Conservation (phyloP, 1,140 invertebrate species). For the Drosophila erecta region DNA sequence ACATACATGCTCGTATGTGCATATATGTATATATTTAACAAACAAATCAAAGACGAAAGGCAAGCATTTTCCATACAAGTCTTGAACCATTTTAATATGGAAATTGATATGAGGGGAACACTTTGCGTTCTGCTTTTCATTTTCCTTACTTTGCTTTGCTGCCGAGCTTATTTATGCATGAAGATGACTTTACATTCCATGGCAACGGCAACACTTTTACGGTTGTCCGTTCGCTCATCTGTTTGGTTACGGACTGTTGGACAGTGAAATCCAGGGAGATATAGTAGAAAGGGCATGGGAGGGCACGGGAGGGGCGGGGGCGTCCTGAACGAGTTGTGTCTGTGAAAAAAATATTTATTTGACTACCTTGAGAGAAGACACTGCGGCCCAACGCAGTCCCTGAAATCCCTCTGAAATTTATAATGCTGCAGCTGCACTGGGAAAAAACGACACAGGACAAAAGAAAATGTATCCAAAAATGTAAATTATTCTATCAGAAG, state of each 20-base stretch:
- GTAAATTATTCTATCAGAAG: no score
- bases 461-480: no score
- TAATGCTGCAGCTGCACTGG: conserved; percentile 20
- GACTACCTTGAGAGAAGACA: conserved; percentile 42
- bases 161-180: conserved; percentile 77
- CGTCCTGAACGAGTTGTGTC: conserved; percentile 35
- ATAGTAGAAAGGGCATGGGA: background rate
- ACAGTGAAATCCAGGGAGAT: conserved; percentile 34
- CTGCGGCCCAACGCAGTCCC: conserved; percentile 10
- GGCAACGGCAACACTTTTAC: conserved; percentile 76
- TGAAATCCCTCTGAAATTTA: conserved; percentile 39
- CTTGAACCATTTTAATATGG: conserved; percentile 73
- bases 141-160: conserved; percentile 23
- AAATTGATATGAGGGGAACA: conserved; percentile 72
- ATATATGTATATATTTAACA: conserved; percentile 26
- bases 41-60: conserved; percentile 63
- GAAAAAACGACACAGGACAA: background rate
- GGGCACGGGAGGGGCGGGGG: background rate
- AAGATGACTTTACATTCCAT: conserved; percentile 81
- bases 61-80: conserved; percentile 18
- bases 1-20: background rate
- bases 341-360: conserved; percentile 64
- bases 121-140: conserved; percentile 36
- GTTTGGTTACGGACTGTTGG: conserved; percentile 74
- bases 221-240: conserved; percentile 64